phyloP scores from a whole-genome alignment of 2,888 invertebrate genomes.

The Drosophila mulleri region DNA sequence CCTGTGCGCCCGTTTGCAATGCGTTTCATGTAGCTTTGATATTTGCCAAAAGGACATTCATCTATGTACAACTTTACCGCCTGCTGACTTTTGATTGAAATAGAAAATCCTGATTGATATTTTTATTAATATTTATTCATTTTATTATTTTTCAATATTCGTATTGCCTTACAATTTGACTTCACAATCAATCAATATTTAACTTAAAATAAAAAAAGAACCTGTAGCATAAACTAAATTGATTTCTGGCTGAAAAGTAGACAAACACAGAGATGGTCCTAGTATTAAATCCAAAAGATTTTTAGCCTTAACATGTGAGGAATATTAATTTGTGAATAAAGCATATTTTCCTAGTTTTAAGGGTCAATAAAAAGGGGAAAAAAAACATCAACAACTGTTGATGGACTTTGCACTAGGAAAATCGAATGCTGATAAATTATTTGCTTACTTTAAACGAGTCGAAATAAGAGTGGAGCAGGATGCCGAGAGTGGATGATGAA shows the following conservation, averaged over 20 bases:
- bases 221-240: neutral
- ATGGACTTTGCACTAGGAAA: too few species aligned
- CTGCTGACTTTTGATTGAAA: constrained; percentile 1
- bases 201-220: neutral
- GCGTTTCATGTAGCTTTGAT: neutral
- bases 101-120: neutral
- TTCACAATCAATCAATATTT: neutral
- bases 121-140: constrained; percentile 5
- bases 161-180: neutral
- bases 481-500: too few species aligned
- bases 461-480: too few species aligned
- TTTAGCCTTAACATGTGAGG: too few species aligned
- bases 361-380: too few species aligned
- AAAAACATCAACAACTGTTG: too few species aligned
- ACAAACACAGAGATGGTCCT: neutral
- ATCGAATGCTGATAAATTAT: too few species aligned
- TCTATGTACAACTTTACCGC: neutral
- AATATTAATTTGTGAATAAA: too few species aligned
- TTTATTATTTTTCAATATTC: neutral
- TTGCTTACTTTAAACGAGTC: too few species aligned
- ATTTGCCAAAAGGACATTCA: neutral
- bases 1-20: neutral
- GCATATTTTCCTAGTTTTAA: too few species aligned
- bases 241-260: neutral
- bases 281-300: neutral